Base-by-base conservation (phyloP, 2,888 invertebrate genomes). In the Drosophila atroscutellata region DNA sequence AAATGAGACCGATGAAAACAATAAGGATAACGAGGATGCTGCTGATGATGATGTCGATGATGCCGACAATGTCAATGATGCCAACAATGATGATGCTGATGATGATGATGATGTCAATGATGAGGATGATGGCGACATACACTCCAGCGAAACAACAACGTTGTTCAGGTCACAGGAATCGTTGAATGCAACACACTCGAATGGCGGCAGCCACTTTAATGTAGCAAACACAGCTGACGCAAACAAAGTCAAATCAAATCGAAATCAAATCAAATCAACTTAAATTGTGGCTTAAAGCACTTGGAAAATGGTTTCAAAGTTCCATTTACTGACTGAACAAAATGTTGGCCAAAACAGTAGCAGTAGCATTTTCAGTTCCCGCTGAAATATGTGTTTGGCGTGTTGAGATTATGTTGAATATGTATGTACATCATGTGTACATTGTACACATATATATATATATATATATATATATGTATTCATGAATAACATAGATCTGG, bases 81-180 rank as follows among this genome's bases (percentile, higher is more conserved):
- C 7, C 7, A 6, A 6, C 15, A 5, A 50, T 1, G 28, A 30
- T 0, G 49, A 45, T 0, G 60, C 47, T 0, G 65, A 60, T 0
- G 37, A 60, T 1, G 37, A 60, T 1, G 62, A 62, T 0, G 63
- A 64, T 0, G 74, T 61, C 0, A 68, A 72, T 1, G 73, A 77
- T 0, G 80, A 77, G 0, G 83, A 83, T 0, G 79, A 81, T 9
- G 77, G 71, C 3, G 83, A 83, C 8, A 18, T 88, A 47, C 89
- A 86, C 45, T 89, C 82, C 8, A 86, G 80, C 39, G 86, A 89
- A 55, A 86, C 89, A 42, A 89, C 86, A 2, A 86, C 89, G 20
- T 58, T 89, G 36, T 81, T 89, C 66, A 86, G 69, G 52, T 83
- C 89, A 13, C 71, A 88, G 65, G 72, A 79, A 8, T 85, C 83